Base-by-base conservation (phyloP, 2,888 invertebrate species). In the Clivina fossor region DNA sequence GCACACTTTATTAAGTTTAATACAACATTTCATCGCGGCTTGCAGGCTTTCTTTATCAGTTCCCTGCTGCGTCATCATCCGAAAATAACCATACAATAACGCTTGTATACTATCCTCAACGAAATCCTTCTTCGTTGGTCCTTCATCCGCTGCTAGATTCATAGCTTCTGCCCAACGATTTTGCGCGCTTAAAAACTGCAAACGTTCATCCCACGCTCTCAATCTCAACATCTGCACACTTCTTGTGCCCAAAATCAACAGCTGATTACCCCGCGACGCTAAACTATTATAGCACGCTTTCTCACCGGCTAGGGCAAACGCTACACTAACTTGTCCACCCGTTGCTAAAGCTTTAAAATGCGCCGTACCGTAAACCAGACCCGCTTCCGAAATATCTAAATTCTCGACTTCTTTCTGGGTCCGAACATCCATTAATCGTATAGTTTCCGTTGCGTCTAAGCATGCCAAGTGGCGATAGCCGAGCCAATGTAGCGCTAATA, bases 281-380 rank as follows among this genome's bases (percentile, higher is more conserved):
- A 88, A 76, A 54, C 87, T 86, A 68, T 87, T 86, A 68, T 87
- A 88, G 68, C 88, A 88, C 0, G 88, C 88, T 60, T 82, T 76
- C 71, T 87, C 86, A 5, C 84, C 89, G 48, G 86, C 86, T 58
- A 83, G 73, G 0, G 87, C 86, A 81, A 91, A 80, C 8, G 90
- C 90, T 71, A 83, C 80, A 69, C 85, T 86, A 58, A 88, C 98
- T 69, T 94, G 93, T 0, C 97, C 96, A 4, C 98, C 98, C 0
- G 97, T 97, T 58, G 95, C 94, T 32, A 96, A 77, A 0, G 90
- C 97, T 77, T 94, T 84, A 68, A 89, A 91, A 72, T 89, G 91
- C 35, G 92, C 90, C 24, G 91, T 90, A 37, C 89, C 87, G 67
- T 93, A 93, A 1, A 93, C 90, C 32, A 93, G 79, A 32, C 89